Conservation (phyloP, 2,113 vertebrate genomes). For the Centropus unirufus region DNA sequence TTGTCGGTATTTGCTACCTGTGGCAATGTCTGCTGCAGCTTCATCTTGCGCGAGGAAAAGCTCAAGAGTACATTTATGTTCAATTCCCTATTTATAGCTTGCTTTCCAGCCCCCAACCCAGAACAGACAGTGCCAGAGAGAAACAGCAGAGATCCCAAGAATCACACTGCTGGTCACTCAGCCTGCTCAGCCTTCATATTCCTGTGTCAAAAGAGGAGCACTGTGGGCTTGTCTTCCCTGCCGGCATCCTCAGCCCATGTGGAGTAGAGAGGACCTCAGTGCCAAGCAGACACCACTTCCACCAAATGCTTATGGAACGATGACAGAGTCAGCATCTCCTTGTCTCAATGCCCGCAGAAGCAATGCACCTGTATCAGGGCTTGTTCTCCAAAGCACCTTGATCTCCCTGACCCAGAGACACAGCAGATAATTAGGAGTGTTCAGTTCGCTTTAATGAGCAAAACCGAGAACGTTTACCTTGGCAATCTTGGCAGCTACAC, state of each 20-base stretch:
- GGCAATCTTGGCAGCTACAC: background rate
- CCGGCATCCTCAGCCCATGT: fast-evolving
- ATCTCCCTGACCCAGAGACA: background rate
- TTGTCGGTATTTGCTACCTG: background rate
- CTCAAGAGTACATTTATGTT: background rate
- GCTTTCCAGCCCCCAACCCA: background rate
- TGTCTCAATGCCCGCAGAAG: background rate
- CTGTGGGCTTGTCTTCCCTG: fast-evolving
- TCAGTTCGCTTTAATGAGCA: background rate
- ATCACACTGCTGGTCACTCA: background rate
- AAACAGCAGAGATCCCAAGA: background rate
- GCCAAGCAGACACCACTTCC: background rate
- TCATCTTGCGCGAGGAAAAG: background rate
- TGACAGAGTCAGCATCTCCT: background rate
- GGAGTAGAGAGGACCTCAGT: background rate
- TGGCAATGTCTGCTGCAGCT: fast-evolving
- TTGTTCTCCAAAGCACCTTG: background rate
- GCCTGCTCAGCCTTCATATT: background rate
- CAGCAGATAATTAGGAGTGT: fast-evolving
- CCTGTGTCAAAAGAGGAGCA: fast-evolving
- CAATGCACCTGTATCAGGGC: background rate
- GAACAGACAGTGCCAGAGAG: background rate
- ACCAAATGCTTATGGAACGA: fast-evolving
- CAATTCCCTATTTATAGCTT: background rate
- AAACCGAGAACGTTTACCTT: background rate